These are phyloP conservation scores for Myiotriccus ornatus DNA, from an alignment of 2,797 vertebrate genomes.

Conservation along the genomic window DNA sequence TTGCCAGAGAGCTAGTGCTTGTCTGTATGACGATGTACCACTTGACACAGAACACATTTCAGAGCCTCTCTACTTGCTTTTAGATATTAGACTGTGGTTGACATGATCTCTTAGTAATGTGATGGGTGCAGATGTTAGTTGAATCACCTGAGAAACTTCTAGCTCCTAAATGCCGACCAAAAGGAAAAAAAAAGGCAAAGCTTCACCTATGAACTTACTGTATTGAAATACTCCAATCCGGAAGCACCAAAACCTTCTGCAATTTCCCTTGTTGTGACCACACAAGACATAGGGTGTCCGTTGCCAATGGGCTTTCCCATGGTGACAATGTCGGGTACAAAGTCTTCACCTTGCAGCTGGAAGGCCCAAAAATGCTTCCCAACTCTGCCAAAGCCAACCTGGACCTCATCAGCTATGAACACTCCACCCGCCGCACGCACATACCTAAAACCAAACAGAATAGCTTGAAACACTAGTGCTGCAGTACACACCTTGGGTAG, in stretches of 20 bases:
- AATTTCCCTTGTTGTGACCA: slow-evolving; percentile 92
- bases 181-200: neutral
- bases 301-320: slow-evolving; percentile 99
- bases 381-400: slow-evolving; percentile 95
- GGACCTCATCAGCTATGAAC: slow-evolving; percentile 95
- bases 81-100: neutral
- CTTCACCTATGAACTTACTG: slow-evolving; percentile 76
- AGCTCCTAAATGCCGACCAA: neutral
- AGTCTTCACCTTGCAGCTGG: slow-evolving; percentile 90
- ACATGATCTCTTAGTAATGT: neutral
- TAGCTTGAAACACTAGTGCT: neutral
- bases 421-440: slow-evolving; percentile 85
- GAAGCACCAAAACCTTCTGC: slow-evolving; percentile 87
- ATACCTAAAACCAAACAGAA: slow-evolving; percentile 76
- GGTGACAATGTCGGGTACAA: slow-evolving; percentile 94
- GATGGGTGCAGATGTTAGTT: neutral
- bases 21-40: neutral
- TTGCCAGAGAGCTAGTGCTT: neutral
- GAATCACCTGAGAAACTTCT: neutral
- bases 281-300: slow-evolving; percentile 95
- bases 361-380: slow-evolving; percentile 95
- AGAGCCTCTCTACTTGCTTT: neutral
- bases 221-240: slow-evolving; percentile 97
- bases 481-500: fast-evolving
- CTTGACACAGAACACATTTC: neutral